Base-by-base conservation (phyloP, 2,888 invertebrate genomes). In the Microplitis deprimator region DNA sequence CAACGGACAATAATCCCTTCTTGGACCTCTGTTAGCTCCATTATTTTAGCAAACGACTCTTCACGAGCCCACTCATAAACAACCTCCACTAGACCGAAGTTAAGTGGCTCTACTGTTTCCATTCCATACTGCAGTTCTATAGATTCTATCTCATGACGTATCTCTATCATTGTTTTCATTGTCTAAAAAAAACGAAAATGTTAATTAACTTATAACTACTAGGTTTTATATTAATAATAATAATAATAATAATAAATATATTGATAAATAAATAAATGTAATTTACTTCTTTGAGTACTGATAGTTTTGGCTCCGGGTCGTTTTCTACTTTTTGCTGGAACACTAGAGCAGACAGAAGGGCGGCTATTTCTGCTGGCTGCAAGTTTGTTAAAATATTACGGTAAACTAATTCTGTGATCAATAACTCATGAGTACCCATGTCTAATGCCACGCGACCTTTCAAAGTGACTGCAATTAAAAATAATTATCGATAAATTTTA, bases 1-100 rank as follows among this genome's bases (percentile, higher is more conserved):
- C 97, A 97, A 71, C 98, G 92, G 0, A 99, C 99, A 84, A 99
- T 98, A 79, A 98, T 96, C 0, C 99, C 99, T 89, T 99, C 99
- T 88, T 99, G 98, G 0, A 98, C 95, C 80, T 97, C 96, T 0
- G 98, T 98, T 74, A 97, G 90, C 82, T 94, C 92, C 94, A 97
- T 97, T 78, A 99, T 98, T 86, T 97, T 96, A 0, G 96, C 94
- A 90, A 99, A 99, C 0, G 97, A 96, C 92, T 97, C 88, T 84
- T 97, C 96, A 69, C 94, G 92, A 0, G 98, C 98, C 99, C 99
- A 99, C 87, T 98, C 96, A 88, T 98, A 97, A 0, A 98, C 98
- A 1, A 98, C 98, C 85, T 96, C 93, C 38, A 97, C 94, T n/a
- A 99, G 91, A 0, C 96, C 97, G 90, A 98, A 98, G 90, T 97